Percentiles rank a stretch among this genome's conserved stretches.
phyloP scores from a whole-genome alignment of 2,113 vertebrate species.

The Anser cygnoides region DNA sequence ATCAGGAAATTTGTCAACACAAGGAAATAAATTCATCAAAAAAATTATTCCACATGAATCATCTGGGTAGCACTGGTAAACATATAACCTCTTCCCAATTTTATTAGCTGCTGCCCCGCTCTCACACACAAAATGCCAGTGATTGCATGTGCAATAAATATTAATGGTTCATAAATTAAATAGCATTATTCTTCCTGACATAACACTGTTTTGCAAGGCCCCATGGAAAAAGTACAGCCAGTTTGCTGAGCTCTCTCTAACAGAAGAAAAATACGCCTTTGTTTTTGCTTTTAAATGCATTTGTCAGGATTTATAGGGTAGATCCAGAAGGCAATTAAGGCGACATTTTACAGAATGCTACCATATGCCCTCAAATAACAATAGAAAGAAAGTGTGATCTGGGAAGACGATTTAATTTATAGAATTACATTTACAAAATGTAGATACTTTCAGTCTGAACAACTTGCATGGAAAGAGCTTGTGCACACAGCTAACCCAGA shows the following conservation, averaged over 20 bases:
- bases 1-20: background rate
- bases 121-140: slow-evolving; percentile 11
- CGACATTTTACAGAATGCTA: background rate
- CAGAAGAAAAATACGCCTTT: slow-evolving; percentile 28
- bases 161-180: slow-evolving; percentile 57
- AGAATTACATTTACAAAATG: slow-evolving; percentile 9
- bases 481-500: background rate
- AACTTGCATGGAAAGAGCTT: background rate
- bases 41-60: background rate
- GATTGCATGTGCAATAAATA: slow-evolving; percentile 53
- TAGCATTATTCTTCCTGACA: slow-evolving; percentile 52
- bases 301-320: slow-evolving; percentile 33
- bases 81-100: background rate
- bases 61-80: background rate
- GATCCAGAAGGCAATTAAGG: slow-evolving; percentile 43
- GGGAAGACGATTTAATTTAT: slow-evolving; percentile 28
- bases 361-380: slow-evolving; percentile 24
- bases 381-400: background rate
- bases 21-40: slow-evolving; percentile 11
- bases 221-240: background rate
- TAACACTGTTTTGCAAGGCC: slow-evolving; percentile 26
- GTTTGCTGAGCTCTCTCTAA: slow-evolving; percentile 2
- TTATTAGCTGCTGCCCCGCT: slow-evolving; percentile 35
- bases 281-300: slow-evolving; percentile 25
- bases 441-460: background rate